Percentiles rank a stretch among this genome's conserved stretches.
Conservation (phyloP, 1,140 invertebrate species). For the Marisa cornuarietis region DNA sequence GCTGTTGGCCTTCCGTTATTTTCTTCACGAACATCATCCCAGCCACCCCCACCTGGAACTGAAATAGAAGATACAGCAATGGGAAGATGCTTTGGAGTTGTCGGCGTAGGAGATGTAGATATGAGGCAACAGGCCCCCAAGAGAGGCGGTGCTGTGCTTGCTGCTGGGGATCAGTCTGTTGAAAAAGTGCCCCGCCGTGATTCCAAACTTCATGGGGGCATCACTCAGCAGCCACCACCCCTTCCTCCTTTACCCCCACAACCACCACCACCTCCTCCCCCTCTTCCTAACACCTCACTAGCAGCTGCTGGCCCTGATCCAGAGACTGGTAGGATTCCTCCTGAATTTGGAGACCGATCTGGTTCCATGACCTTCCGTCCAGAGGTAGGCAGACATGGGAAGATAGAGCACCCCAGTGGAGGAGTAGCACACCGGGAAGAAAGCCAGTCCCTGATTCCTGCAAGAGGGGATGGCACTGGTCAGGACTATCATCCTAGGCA, state of each 20-base stretch:
- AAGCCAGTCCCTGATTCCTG: not conserved
- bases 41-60: conserved; percentile 33
- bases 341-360: too few species aligned
- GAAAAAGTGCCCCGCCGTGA: not conserved
- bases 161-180: not conserved
- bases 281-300: conserved; percentile 14
- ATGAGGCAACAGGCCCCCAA: conserved; percentile 5
- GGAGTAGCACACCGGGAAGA: not conserved
- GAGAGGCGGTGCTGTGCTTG: not conserved
- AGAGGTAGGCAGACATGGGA: not conserved
- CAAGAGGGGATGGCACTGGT: not conserved
- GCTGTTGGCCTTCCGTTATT: not conserved
- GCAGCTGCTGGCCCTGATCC: not conserved
- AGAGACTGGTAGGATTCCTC: too few species aligned
- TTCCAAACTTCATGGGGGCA: not conserved
- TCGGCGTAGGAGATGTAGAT: conserved; percentile 10
- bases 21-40: not conserved
- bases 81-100: not conserved
- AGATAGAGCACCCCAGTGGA: not conserved
- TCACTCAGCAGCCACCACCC: conserved; percentile 18
- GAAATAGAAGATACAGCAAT: conserved; percentile 18
- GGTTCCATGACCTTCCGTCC: too few species aligned
- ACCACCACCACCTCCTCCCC: conserved; percentile 23
- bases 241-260: conserved; percentile 27
- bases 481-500: not conserved